phyloP scores from a whole-genome alignment of 1,140 invertebrate genomes.

The Latrodectus geometricus region DNA sequence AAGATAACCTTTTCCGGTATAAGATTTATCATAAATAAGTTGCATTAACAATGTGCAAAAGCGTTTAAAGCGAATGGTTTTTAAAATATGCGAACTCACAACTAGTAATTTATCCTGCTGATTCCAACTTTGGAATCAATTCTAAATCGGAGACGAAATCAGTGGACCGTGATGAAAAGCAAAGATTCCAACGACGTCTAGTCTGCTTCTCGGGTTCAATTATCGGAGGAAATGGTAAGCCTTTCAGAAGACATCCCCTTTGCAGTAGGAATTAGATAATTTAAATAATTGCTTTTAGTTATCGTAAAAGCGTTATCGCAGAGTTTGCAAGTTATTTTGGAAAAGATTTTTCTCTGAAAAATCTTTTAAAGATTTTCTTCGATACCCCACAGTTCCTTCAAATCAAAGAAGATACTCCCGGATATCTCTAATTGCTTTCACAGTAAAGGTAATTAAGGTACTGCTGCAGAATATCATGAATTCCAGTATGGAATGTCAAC shows the following conservation, averaged over 20 bases:
- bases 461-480: too few relatives aligned
- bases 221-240: conserved; percentile 33
- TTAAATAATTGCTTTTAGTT: conserved; percentile 38
- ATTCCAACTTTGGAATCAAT: conserved; percentile 2
- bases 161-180: conserved; percentile 3
- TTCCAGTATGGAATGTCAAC: too few relatives aligned
- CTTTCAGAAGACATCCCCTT: background rate
- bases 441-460: conserved; percentile 20
- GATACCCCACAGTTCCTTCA: background rate
- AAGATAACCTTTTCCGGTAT: too few relatives aligned
- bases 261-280: conserved; percentile 28
- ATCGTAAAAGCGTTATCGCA: conserved; percentile 11
- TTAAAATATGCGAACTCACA: conserved; percentile 18
- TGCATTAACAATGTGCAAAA: too few relatives aligned
- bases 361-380: background rate
- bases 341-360: background rate
- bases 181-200: background rate
- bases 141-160: background rate
- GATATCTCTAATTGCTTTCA: conserved; percentile 26
- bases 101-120: background rate
- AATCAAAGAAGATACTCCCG: background rate
- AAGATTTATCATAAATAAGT: too few relatives aligned
- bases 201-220: conserved; percentile 7
- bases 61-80: background rate
- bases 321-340: background rate